Evolutionary conservation across 2,797 vertebrate species (phyloP), one percentile per base, ranked within the genome.

Genomic region (Pagetopsis macropterus): DNA sequence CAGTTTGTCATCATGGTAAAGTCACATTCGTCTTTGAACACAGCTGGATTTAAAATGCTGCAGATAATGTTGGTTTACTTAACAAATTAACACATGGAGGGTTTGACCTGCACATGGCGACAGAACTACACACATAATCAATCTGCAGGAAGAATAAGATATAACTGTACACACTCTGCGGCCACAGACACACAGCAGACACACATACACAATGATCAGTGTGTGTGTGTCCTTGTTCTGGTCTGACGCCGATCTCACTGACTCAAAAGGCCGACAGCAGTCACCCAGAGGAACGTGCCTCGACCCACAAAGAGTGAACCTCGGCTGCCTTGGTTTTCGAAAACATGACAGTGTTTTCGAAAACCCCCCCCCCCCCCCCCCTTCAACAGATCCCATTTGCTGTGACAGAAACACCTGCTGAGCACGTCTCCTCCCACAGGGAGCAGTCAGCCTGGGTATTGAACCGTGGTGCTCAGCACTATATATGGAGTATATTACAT

Each of bases 221-320:
- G 33, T 37, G 33, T 37, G 33, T 37, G 33, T 37, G 33, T 37
- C 82, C 77, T 69, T 83, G 61, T 75, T 43, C 70, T 86, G 80
- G 84, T 79, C 44, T 33, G 40, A 65, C 0, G 78, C 81, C 78
- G 3, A 75, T 78, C 76, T 74, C 68, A 59, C 11, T 50, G 66
- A 75, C 64, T 78, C 52, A 62, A 67, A 79, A 4, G n/a, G 65
- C 68, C 58, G 41, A 52, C 23, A 27, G 65, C 23, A 27, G 65
- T 55, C 76, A 72, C n/a, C 48, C 1, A 37, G 12, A 62, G 66
- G 67, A 82, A 70, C 72, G 58, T 57, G 63, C 67, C 27, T 44
- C 33, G 16, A 72, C 45, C 65, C 44, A 76, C 59, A 78, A 65
- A 69, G 62, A 71, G 56, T 33, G 15, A 23, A 62, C 23, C 46